A percentile compares a stretch with the other conserved stretches of the same genome.
phyloP scores from a whole-genome alignment of 2,113 vertebrate species.

The Tetrao urogallus region DNA sequence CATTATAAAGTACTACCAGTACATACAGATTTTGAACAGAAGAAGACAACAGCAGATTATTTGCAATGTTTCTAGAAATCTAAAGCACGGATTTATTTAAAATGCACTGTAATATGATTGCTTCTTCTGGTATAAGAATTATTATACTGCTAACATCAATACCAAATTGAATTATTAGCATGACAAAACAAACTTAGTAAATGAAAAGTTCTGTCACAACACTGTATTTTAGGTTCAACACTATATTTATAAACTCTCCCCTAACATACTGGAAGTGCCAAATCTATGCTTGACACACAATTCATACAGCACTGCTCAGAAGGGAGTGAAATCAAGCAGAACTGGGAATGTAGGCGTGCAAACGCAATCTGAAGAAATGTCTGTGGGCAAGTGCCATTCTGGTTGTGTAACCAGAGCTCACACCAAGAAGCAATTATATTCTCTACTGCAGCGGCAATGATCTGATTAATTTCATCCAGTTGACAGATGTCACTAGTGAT shows the following conservation, averaged over 20 bases:
- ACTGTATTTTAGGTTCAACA: constrained; percentile 38
- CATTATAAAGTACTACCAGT: background rate
- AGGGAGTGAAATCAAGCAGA: constrained; percentile 3
- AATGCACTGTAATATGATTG: background rate
- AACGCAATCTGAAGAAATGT: constrained; percentile 11
- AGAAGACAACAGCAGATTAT: background rate
- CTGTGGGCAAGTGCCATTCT: constrained; percentile 13
- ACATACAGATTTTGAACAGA: background rate
- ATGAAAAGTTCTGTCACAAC: constrained; percentile 51
- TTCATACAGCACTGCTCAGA: background rate
- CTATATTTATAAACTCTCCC: constrained; percentile 22
- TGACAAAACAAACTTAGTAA: constrained; percentile 16
- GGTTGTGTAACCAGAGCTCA: constrained; percentile 39
- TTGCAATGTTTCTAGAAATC: background rate
- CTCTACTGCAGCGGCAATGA: background rate
- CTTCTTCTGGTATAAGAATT: background rate
- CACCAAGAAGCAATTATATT: background rate
- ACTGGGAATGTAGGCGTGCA: background rate
- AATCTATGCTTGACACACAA: constrained; percentile 14
- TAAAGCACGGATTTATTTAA: background rate
- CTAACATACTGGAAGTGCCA: constrained; percentile 42
- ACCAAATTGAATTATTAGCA: constrained; percentile 24
- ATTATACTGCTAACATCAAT: background rate
- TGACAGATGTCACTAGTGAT: background rate
- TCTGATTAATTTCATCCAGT: constrained; percentile 18